Conservation (phyloP, 2,797 vertebrate genomes). For the Nannoperca australis region DNA sequence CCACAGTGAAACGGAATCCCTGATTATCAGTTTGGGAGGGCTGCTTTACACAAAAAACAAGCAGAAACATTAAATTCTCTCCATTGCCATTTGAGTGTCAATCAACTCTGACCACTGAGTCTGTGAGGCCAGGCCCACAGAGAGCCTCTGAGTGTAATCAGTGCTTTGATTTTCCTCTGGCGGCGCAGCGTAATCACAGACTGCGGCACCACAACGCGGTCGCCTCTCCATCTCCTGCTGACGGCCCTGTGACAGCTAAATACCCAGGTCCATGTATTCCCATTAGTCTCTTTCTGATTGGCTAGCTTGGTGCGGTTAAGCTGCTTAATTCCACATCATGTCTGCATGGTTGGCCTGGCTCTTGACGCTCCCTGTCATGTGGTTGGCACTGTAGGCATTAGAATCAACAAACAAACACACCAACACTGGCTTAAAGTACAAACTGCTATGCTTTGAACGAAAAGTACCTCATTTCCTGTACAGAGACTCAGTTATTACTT, state of each 20-base stretch:
- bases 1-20: conserved; percentile 51
- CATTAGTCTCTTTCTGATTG: conserved; percentile 78
- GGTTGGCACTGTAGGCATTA: conserved; percentile 56
- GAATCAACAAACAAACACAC: conserved; percentile 80
- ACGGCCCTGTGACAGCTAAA: conserved; percentile 80
- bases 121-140: conserved; percentile 59
- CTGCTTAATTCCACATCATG: conserved; percentile 79
- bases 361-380: conserved; percentile 62
- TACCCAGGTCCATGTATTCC: conserved; percentile 64
- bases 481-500: neutral
- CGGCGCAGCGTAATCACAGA: conserved; percentile 73
- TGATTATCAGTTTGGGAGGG: conserved; percentile 48
- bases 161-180: conserved; percentile 78
- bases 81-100: conserved; percentile 69
- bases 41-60: conserved; percentile 41
- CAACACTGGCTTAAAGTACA: conserved; percentile 43
- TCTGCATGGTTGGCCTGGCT: conserved; percentile 63
- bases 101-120: conserved; percentile 67
- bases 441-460: conserved; percentile 23
- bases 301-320: conserved; percentile 65
- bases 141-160: conserved; percentile 74
- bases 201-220: conserved; percentile 66
- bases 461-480: conserved; percentile 42
- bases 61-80: conserved; percentile 62
- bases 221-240: conserved; percentile 67